Evolutionary conservation across 2,888 invertebrate species (phyloP).

Genomic region (Chymomyza amoena): DNA sequence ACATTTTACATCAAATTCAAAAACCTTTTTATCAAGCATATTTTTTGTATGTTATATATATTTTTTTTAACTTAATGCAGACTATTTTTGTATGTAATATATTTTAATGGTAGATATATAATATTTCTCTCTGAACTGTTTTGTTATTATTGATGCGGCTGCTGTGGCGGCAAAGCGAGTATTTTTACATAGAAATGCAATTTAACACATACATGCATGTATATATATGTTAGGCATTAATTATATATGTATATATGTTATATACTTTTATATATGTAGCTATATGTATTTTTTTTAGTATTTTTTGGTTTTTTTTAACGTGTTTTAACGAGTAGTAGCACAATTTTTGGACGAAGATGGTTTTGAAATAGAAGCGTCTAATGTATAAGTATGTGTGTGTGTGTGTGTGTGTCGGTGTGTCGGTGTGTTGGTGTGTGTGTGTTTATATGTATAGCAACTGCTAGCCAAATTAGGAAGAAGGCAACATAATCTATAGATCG

Average conservation of each 20-base stretch:
- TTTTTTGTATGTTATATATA: neutral
- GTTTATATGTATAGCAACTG: neutral
- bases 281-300: slow-evolving; percentile 13
- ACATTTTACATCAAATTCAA: neutral
- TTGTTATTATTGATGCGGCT: slow-evolving; percentile 14
- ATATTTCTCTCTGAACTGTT: slow-evolving; percentile 22
- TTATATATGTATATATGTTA: slow-evolving; percentile 22
- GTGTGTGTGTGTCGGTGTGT: slow-evolving; percentile 25
- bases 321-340: slow-evolving; percentile 65
- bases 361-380: slow-evolving; percentile 63
- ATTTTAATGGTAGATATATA: slow-evolving; percentile 12
- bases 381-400: slow-evolving; percentile 14
- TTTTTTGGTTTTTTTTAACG: slow-evolving; percentile 48
- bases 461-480: neutral
- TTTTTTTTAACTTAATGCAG: neutral
- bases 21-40: neutral
- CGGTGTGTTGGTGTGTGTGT: slow-evolving; percentile 5
- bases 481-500: neutral
- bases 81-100: slow-evolving; percentile 6
- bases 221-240: slow-evolving; percentile 8
- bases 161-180: slow-evolving; percentile 44
- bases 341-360: slow-evolving; percentile 69
- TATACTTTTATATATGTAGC: slow-evolving; percentile 28
- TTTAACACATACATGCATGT: slow-evolving; percentile 32
- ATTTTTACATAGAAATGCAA: slow-evolving; percentile 64